These are phyloP conservation scores for Piaya cayana DNA, from an alignment of 2,113 vertebrate species.

Conservation along the genomic window DNA sequence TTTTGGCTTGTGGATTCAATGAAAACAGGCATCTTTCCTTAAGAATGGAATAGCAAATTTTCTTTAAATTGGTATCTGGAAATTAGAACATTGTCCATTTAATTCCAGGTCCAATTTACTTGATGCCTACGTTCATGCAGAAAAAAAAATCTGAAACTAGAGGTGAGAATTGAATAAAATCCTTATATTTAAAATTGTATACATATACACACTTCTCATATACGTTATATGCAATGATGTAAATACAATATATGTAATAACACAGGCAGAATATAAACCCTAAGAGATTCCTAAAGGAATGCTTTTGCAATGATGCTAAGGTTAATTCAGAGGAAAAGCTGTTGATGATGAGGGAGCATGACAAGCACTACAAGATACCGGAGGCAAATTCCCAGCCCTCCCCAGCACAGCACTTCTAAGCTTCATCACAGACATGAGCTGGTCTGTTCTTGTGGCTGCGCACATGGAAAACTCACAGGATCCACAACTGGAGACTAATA, in stretches of 20 bases:
- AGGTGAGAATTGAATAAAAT: neutral
- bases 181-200: neutral
- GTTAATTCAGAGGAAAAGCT: neutral
- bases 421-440: neutral
- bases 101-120: neutral
- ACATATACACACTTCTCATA: neutral
- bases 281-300: neutral
- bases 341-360: neutral
- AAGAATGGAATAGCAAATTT: neutral
- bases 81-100: neutral
- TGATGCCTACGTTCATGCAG: neutral
- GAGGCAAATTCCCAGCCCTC: neutral
- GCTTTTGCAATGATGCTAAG: neutral
- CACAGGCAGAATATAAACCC: neutral
- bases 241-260: neutral
- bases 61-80: neutral
- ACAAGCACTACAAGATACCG: neutral
- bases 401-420: neutral
- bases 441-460: neutral
- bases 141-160: neutral
- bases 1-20: neutral
- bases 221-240: rapidly evolving
- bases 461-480: neutral
- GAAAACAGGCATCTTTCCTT: neutral
- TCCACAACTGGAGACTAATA: neutral